These are phyloP conservation scores for Brachyopa scutellaris DNA, from an alignment of 2,888 invertebrate species.

Conservation along the genomic window DNA sequence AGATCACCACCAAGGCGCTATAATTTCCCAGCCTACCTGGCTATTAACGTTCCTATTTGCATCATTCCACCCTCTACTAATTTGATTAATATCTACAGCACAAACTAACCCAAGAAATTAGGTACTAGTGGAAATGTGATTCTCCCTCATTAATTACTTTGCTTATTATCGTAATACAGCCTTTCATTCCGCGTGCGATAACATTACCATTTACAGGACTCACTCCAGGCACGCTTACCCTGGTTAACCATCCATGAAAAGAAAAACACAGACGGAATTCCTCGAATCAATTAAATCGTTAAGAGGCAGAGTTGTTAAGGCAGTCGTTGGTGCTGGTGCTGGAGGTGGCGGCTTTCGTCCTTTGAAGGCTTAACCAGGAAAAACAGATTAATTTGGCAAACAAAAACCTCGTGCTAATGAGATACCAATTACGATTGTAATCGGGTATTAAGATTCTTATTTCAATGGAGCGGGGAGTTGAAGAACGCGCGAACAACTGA, in stretches of 20 bases:
- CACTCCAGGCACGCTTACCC: slow-evolving; percentile 11
- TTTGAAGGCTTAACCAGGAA: slow-evolving; percentile 56
- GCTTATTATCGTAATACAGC: slow-evolving; percentile 55
- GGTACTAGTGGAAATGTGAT: slow-evolving; percentile 60
- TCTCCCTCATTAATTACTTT: slow-evolving; percentile 64
- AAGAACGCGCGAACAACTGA: neutral
- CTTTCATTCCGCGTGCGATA: slow-evolving; percentile 52
- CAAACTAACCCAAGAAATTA: slow-evolving; percentile 16
- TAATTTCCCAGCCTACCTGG: neutral
- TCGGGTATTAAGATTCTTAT: slow-evolving; percentile 60
- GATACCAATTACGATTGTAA: slow-evolving; percentile 71
- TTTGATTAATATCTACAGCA: slow-evolving; percentile 36
- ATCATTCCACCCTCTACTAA: slow-evolving; percentile 6
- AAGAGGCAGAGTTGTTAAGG: slow-evolving; percentile 31
- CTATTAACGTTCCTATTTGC: neutral
- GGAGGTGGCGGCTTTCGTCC: slow-evolving; percentile 16
- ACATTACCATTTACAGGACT: slow-evolving; percentile 28
- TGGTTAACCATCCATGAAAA: slow-evolving; percentile 27
- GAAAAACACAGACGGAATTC: slow-evolving; percentile 36
- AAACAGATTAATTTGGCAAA: slow-evolving; percentile 61
- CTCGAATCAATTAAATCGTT: slow-evolving; percentile 64
- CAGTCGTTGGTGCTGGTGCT: neutral
- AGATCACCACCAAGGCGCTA: too few relatives aligned
- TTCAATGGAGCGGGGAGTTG: slow-evolving; percentile 9
- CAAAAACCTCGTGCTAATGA: slow-evolving; percentile 68